These are phyloP conservation scores for Gambelia wislizenii DNA, from an alignment of 2,797 vertebrate species.

Conservation along the genomic window DNA sequence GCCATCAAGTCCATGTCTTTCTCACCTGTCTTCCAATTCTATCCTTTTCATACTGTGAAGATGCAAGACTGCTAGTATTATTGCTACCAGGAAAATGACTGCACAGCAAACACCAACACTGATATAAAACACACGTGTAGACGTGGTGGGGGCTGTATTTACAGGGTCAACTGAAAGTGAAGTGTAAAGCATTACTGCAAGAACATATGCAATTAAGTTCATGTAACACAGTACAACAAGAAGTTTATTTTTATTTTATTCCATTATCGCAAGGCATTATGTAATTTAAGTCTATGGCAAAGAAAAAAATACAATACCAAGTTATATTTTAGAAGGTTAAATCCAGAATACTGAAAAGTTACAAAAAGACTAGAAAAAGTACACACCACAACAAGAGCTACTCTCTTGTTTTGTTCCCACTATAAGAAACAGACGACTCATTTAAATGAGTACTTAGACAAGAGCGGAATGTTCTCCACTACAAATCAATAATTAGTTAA, in stretches of 20 bases:
- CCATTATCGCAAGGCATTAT: background rate
- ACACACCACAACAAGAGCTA: background rate
- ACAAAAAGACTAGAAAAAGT: background rate
- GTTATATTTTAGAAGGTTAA: background rate
- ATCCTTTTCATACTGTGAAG: constrained; percentile 99
- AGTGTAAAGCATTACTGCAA: constrained; percentile 52
- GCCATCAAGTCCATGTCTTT: background rate
- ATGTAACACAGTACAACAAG: background rate
- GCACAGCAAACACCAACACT: constrained; percentile 98
- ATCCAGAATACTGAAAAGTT: background rate
- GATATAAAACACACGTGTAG: constrained; percentile 98
- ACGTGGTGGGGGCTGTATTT: constrained; percentile 90
- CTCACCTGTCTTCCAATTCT: constrained; percentile 97
- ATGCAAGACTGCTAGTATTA: constrained; percentile 96
- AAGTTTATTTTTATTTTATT: background rate
- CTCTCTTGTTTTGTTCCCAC: background rate
- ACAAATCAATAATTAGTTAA: background rate
- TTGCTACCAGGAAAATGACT: constrained; percentile 98
- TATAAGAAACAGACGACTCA: too few species aligned
- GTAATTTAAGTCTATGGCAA: background rate
- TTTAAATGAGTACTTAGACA: background rate
- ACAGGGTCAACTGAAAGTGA: constrained; percentile 86
- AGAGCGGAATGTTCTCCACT: background rate
- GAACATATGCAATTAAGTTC: background rate
- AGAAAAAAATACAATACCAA: background rate